Conservation (phyloP, 1,140 invertebrate genomes). For the Drosophila orena region DNA sequence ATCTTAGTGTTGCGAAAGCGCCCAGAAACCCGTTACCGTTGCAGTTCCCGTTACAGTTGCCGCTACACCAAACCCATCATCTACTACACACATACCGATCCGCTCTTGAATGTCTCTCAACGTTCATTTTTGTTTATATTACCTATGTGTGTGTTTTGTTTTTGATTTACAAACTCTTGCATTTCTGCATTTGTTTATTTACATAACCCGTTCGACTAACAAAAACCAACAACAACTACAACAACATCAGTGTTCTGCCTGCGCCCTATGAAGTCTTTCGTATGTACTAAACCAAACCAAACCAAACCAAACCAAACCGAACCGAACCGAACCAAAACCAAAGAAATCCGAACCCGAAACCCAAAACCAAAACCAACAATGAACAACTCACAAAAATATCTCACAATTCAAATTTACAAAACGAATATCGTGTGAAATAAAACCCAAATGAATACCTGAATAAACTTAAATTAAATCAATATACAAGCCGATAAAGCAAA, state of each 20-base stretch:
- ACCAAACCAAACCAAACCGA: slow-evolving; percentile 19
- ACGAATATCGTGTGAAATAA: slow-evolving; percentile 58
- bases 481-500: slow-evolving; percentile 28
- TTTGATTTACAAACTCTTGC: slow-evolving; percentile 83
- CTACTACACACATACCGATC: slow-evolving; percentile 73
- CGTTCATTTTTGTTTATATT: slow-evolving; percentile 77
- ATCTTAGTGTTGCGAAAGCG: slow-evolving; percentile 49
- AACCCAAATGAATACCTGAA: slow-evolving; percentile 57
- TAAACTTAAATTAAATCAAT: slow-evolving; percentile 52
- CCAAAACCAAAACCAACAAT: slow-evolving; percentile 21
- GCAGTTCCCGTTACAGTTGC: slow-evolving; percentile 61
- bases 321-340: slow-evolving; percentile 17
- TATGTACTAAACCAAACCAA: slow-evolving; percentile 73
- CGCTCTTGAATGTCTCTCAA: slow-evolving; percentile 77
- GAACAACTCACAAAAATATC: slow-evolving; percentile 49
- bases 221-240: slow-evolving; percentile 32
- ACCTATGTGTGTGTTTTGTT: slow-evolving; percentile 82
- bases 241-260: slow-evolving; percentile 75
- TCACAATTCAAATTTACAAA: slow-evolving; percentile 67
- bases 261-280: slow-evolving; percentile 85
- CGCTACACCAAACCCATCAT: slow-evolving; percentile 79
- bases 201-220: slow-evolving; percentile 77
- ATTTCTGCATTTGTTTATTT: slow-evolving; percentile 83
- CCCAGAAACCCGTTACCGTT: slow-evolving; percentile 61
- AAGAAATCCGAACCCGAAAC: slow-evolving; percentile 33